A percentile compares a stretch with the other conserved stretches of the same genome.
These are phyloP conservation scores for Buteo buteo DNA, from an alignment of 2,113 vertebrate genomes.

Conservation along the genomic window DNA sequence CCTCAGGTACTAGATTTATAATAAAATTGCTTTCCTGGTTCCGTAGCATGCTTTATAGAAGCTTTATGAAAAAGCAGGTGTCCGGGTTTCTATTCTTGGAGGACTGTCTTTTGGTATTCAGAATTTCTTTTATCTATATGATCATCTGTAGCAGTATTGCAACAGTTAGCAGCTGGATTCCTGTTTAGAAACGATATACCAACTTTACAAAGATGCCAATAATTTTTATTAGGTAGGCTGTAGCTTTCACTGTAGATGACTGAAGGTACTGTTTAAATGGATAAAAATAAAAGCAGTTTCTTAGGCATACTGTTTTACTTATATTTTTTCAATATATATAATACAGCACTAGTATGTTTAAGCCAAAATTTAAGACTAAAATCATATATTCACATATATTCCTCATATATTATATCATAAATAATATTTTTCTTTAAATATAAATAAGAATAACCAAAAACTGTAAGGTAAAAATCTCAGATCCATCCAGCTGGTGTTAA, in stretches of 20 bases:
- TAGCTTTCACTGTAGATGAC: neutral
- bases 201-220: neutral
- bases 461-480: neutral
- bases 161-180: neutral
- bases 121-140: neutral
- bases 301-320: neutral
- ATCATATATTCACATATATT: neutral
- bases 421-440: neutral
- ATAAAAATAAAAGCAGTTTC: neutral
- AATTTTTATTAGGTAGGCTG: neutral
- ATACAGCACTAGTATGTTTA: neutral
- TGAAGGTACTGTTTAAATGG: neutral
- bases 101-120: neutral
- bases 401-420: neutral
- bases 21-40: neutral
- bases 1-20: neutral
- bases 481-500: neutral
- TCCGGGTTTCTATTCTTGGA: neutral
- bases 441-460: neutral
- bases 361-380: neutral
- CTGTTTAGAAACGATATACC: neutral
- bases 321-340: neutral
- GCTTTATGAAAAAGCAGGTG: neutral
- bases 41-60: neutral
- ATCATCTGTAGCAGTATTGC: neutral